Percentiles rank a stretch among this genome's conserved stretches.
Evolutionary conservation across 2,113 vertebrate genomes (phyloP).

Genomic region (Microcebus ravelobensis): DNA sequence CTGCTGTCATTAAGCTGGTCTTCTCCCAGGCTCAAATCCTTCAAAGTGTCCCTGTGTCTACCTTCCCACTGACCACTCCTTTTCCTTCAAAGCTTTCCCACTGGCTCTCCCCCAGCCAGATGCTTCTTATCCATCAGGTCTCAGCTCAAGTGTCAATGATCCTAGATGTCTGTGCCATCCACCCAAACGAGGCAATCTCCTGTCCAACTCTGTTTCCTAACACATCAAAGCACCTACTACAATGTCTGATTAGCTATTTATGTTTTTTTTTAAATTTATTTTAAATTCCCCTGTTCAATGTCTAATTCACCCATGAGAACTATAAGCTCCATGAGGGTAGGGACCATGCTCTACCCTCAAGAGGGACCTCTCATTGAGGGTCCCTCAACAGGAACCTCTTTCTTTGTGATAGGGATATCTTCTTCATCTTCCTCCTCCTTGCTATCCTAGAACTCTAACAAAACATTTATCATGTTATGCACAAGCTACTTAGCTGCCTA

Average conservation of each 20-base stretch:
- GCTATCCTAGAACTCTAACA: neutral
- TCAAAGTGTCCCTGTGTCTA: neutral
- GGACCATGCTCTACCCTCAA: neutral
- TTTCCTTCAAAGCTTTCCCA: no score
- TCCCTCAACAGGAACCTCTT: no score
- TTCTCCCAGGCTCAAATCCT: neutral
- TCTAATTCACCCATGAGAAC: neutral
- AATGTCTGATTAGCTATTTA: neutral
- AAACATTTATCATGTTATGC: neutral
- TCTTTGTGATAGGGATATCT: neutral
- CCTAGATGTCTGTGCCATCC: neutral
- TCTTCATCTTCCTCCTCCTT: neutral
- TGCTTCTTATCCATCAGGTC: neutral
- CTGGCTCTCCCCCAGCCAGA: neutral
- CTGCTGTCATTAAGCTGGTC: neutral
- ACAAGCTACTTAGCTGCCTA: neutral
- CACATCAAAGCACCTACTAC: neutral
- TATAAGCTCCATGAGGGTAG: rapidly evolving
- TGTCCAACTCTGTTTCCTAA: neutral
- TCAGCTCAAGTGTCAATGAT: neutral
- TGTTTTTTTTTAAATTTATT: neutral
- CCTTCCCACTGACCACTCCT: neutral
- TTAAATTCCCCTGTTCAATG: neutral
- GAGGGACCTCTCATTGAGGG: no score
- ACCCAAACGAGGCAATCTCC: neutral